phyloP scores from a whole-genome alignment of 2,797 vertebrate genomes.

The Xenopus petersii region DNA sequence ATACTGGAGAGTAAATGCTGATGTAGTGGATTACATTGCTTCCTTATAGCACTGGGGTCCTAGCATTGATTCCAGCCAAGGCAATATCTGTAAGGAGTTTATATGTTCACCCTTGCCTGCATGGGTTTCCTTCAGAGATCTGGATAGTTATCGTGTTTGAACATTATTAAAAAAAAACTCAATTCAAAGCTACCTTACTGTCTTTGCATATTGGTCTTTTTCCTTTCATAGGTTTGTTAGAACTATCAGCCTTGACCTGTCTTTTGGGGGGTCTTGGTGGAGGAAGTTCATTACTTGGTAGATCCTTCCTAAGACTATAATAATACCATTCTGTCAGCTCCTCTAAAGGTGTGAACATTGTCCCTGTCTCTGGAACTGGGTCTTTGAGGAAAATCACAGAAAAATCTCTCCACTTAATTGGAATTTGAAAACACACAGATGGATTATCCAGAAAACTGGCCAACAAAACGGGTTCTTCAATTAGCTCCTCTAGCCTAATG shows the following conservation, averaged over 20 bases:
- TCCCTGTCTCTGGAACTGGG: constrained; percentile 50
- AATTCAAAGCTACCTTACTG: neutral
- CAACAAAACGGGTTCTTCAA: constrained; percentile 70
- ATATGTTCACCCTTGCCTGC: too few species aligned
- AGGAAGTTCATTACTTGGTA: constrained; percentile 25
- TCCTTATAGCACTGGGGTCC: too few species aligned
- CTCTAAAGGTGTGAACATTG: constrained; percentile 57
- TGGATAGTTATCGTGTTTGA: too few species aligned
- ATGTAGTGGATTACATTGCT: too few species aligned
- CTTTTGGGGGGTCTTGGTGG: constrained; percentile 82
- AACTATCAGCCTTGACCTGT: constrained; percentile 22
- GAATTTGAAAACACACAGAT: constrained; percentile 71
- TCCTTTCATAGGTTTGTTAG: neutral
- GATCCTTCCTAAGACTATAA: constrained; percentile 67
- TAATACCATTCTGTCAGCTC: constrained; percentile 80
- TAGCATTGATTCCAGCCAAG: too few species aligned
- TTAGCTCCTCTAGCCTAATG: constrained; percentile 71
- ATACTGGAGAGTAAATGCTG: too few species aligned
- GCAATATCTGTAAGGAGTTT: too few species aligned
- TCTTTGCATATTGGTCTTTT: neutral
- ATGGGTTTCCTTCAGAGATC: too few species aligned
- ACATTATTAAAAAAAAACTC: neutral
- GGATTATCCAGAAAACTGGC: constrained; percentile 67
- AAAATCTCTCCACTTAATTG: constrained; percentile 73
- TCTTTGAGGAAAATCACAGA: constrained; percentile 61